Conservation (phyloP, 2,888 invertebrate species). For the Anthrax anthrax region DNA sequence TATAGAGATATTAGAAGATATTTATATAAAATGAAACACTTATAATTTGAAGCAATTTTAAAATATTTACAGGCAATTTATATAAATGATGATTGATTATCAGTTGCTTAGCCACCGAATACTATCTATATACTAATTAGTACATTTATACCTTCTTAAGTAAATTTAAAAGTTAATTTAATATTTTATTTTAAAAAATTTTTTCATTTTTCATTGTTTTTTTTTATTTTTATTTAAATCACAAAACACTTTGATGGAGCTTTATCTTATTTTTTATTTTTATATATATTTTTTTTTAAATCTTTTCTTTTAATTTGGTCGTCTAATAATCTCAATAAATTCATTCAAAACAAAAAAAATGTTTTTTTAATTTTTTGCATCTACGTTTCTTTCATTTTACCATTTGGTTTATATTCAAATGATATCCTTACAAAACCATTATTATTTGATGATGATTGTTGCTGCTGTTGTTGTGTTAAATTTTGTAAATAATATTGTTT, state of each 20-base stretch:
- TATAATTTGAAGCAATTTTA: slow-evolving; percentile 3
- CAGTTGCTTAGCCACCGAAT: slow-evolving; percentile 5
- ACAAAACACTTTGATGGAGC: slow-evolving; percentile 13
- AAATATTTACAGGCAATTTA: slow-evolving; percentile 1
- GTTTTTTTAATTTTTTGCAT: neutral
- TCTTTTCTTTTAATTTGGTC: neutral
- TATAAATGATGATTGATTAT: neutral
- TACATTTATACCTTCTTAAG: too few species aligned
- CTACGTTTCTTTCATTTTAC: slow-evolving; percentile 8
- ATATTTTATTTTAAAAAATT: too few species aligned
- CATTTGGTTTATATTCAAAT: slow-evolving; percentile 10
- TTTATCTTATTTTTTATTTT: slow-evolving; percentile 2
- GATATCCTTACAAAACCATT: slow-evolving; percentile 11
- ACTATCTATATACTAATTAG: too few species aligned
- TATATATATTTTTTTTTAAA: neutral
- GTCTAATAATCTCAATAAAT: neutral
- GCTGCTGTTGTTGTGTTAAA: neutral
- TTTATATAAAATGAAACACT: slow-evolving; percentile 7
- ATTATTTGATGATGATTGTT: slow-evolving; percentile 1
- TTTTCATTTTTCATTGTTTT: neutral
- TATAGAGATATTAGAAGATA: too few species aligned
- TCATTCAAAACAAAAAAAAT: neutral
- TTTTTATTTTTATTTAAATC: slow-evolving; percentile 4
- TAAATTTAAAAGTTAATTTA: too few species aligned
- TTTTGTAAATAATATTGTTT: slow-evolving; percentile 11